A percentile compares a stretch with the other conserved stretches of the same genome.
Evolutionary conservation across 35 echinoderm and acorn worm species (phyloP).

Genomic region (Hemicentrotus pulcherrimus): DNA sequence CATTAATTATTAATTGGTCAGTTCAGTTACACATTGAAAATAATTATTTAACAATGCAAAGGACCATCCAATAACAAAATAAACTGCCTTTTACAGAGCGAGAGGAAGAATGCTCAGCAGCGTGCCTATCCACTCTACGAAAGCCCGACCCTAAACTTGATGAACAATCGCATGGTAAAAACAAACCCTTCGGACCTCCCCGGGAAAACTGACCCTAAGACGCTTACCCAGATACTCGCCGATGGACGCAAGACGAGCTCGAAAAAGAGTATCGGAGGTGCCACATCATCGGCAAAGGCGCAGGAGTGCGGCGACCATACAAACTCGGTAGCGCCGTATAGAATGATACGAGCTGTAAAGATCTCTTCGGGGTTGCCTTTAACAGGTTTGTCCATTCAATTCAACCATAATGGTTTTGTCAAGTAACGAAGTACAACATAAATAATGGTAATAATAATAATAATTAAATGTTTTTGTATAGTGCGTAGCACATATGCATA

Average conservation of each 20-base stretch:
- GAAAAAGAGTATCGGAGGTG: not conserved
- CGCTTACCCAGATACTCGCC: not conserved
- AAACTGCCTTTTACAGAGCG: not conserved
- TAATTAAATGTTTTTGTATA: too few relatives aligned
- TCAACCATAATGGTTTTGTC: too few relatives aligned
- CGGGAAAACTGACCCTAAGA: not conserved
- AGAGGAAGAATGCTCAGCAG: conserved; percentile 27
- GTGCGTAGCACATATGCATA: too few relatives aligned
- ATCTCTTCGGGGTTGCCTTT: conserved; percentile 51
- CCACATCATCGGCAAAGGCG: not conserved
- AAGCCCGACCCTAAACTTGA: not conserved
- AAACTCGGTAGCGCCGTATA: conserved; percentile 64
- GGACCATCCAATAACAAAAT: not conserved
- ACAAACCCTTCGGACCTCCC: not conserved
- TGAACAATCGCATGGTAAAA: not conserved
- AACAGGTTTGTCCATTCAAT: not conserved
- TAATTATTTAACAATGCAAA: too few relatives aligned
- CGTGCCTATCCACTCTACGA: conserved; percentile 14
- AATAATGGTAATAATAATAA: too few relatives aligned
- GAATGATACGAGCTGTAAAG: conserved; percentile 79
- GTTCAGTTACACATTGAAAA: too few relatives aligned
- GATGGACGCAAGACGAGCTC: conserved; percentile 11
- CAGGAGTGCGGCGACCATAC: not conserved
- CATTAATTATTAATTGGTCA: too few relatives aligned
- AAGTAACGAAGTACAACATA: too few relatives aligned